Conservation (phyloP, 2,797 vertebrate species). For the Natrix natrix region DNA sequence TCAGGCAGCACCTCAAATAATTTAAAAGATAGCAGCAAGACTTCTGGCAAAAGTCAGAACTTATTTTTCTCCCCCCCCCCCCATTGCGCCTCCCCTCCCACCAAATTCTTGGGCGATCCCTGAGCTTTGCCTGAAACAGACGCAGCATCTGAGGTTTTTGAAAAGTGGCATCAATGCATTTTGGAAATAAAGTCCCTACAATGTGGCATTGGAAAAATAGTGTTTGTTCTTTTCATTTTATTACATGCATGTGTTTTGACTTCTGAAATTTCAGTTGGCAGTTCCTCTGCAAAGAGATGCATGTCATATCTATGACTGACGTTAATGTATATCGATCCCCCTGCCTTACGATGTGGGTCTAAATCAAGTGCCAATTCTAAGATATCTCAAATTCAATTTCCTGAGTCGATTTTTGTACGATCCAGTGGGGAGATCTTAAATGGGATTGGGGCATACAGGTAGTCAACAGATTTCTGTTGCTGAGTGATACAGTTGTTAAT, state of each 20-base stretch:
- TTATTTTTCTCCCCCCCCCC: not conserved
- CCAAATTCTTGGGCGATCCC: not conserved
- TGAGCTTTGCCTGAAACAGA: not conserved
- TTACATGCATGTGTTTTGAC: not conserved
- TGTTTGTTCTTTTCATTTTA: conserved; percentile 2
- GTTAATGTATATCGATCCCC: not conserved
- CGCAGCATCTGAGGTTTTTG: not conserved
- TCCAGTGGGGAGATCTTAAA: not conserved
- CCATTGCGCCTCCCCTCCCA: accelerated
- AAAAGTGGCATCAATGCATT: not conserved
- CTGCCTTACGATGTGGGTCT: not conserved
- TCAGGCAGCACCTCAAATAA: not conserved
- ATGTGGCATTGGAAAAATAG: not conserved
- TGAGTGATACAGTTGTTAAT: not conserved
- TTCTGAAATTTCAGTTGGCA: not conserved
- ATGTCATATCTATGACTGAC: not conserved
- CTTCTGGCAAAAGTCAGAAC: not conserved
- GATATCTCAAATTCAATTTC: not conserved
- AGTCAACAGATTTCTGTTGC: not conserved
- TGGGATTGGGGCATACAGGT: not conserved
- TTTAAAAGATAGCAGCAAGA: not conserved
- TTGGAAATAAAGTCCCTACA: conserved; percentile 20
- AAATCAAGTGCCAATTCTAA: not conserved
- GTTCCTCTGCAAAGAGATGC: not conserved
- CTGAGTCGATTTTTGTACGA: not conserved